Base-by-base conservation (phyloP, 2,797 vertebrate genomes). In the Varecia variegata region DNA sequence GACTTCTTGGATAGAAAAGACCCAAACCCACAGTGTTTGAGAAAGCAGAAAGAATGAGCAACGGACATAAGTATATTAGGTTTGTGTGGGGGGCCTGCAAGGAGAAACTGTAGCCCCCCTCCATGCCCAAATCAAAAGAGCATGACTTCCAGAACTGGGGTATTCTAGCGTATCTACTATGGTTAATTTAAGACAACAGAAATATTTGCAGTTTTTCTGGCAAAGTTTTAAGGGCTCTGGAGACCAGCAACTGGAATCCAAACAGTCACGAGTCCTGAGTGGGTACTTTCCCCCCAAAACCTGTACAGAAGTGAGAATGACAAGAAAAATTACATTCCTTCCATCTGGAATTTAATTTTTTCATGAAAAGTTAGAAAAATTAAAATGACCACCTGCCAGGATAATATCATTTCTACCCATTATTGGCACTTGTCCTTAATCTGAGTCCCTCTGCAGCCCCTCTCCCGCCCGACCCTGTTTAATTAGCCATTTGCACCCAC, bases 401-500 rank as follows among this genome's bases (percentile, higher is more conserved):
- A 25, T 30, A 25, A 4, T 56, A 3, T 45, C 50, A 40, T 25
- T 88, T 84, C 47, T 79, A 45, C 40, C 32, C 14, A 2, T 20
- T 7, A 7, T 0, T 25, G 32, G 54, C 62, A 14, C n/a, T 5
- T 81, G 74, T 35, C 45, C 58, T 85, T 32, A 1, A 50, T 17
- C 2, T 0, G 40, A 35, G 50, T 54, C 40, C 4, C 10, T 50
- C 0, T 13, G 32, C 21, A 47, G 40, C 10, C 4, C 23, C 58
- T 38, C 21, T 2, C 0, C 1, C 3, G 1, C 7, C 6, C 77
- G 38, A 0, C 20, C 27, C 21, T 0, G 0, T 5, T 56, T 10
- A 21, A 76, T 40, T 2, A 35, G 89, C 47, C 23, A 4, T 4
- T 0, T 30, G 90, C 17, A 9, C 23, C 76, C 73, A 15, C 0